Evolutionary conservation across 2,797 vertebrate species (phyloP), one percentile per base, ranked within the genome.

Genomic region (Hypotaenidia philippensis): DNA sequence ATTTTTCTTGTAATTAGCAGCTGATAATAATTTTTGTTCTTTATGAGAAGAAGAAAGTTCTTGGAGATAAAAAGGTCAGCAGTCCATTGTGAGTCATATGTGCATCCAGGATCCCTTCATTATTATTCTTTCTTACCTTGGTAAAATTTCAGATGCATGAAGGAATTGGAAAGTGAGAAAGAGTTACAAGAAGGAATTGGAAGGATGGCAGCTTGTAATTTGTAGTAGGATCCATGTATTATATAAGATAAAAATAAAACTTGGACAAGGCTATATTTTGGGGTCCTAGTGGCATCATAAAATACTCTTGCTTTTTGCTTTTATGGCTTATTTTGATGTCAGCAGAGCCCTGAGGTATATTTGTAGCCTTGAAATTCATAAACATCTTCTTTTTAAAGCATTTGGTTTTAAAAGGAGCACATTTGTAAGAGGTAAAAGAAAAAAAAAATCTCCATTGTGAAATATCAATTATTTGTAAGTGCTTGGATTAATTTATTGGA

Each of bases 401-500:
- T 85, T 92, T 90, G 41, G 41, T 86, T 93, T 94, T 76, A 79
- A 94, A 89, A 91, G 29, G 36, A 38, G 2, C 41, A 53, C 6
- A 55, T 90, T 93, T 94, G 47, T 85, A 78, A 95, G 49, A 60
- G 52, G 53, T 76, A 59, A 94, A 94, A n/a, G n/a, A n/a, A n/a
- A 90, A 49, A 90, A 68, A 77, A 71, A 16, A 2, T 83, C n/a
- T 90, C 59, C 53, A 65, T 94, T 83, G 82, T 91, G 72, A 90
- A 92, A 90, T 95, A 94, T 94, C 88, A 94, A 94, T 96, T 95
- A 94, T 96, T 96, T 93, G 76, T 79, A 87, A 93, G 85, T 74
- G 32, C 56, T 82, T 87, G 66, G 94, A 96, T 95, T 96, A 96
- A 97, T 95, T 96, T 96, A 94, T 95, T 95, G 85, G 69, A 94